Percentiles rank a stretch among this genome's conserved stretches.
phyloP scores from a whole-genome alignment of 2,797 vertebrate species.

The Lepus townsendii region DNA sequence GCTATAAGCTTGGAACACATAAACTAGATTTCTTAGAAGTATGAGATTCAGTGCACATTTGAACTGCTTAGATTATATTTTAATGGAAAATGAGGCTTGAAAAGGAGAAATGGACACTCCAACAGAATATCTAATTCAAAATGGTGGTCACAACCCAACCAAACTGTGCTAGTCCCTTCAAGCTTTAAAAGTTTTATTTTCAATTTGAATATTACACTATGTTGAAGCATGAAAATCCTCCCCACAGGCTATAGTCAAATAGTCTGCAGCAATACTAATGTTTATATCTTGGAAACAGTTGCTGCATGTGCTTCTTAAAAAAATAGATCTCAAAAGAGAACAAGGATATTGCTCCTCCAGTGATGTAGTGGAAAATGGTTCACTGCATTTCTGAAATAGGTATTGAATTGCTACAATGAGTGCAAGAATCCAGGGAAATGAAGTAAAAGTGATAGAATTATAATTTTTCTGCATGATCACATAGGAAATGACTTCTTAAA shows the following conservation, averaged over 20 bases:
- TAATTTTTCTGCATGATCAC: slow-evolving; percentile 36
- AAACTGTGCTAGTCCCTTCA: slow-evolving; percentile 30
- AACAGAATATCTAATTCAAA: slow-evolving; percentile 67
- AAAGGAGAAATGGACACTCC: slow-evolving; percentile 55
- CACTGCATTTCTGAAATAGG: slow-evolving; percentile 59
- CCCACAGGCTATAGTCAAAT: slow-evolving; percentile 74
- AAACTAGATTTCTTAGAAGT: slow-evolving; percentile 61
- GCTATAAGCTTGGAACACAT: not conserved
- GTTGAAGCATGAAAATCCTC: slow-evolving; percentile 73
- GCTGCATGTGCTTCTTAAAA: slow-evolving; percentile 58
- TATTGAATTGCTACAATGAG: slow-evolving; percentile 67
- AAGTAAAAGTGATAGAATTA: slow-evolving; percentile 41
- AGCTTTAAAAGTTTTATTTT: slow-evolving; percentile 79
- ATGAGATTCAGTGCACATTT: slow-evolving; percentile 55
- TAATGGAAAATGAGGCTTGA: slow-evolving; percentile 77
- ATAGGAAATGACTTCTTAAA: slow-evolving; percentile 27
- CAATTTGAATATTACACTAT: slow-evolving; percentile 76
- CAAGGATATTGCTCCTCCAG: slow-evolving; percentile 68
- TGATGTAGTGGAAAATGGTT: slow-evolving; percentile 67
- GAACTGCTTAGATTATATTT: slow-evolving; percentile 68
- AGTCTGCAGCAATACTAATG: slow-evolving; percentile 62
- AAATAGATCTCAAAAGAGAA: slow-evolving; percentile 77
- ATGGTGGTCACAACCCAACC: slow-evolving; percentile 68
- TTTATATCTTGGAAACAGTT: slow-evolving; percentile 71
- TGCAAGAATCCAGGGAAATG: slow-evolving; percentile 37